Conservation (phyloP, 2,888 invertebrate species). For the Spodoptera littoralis region DNA sequence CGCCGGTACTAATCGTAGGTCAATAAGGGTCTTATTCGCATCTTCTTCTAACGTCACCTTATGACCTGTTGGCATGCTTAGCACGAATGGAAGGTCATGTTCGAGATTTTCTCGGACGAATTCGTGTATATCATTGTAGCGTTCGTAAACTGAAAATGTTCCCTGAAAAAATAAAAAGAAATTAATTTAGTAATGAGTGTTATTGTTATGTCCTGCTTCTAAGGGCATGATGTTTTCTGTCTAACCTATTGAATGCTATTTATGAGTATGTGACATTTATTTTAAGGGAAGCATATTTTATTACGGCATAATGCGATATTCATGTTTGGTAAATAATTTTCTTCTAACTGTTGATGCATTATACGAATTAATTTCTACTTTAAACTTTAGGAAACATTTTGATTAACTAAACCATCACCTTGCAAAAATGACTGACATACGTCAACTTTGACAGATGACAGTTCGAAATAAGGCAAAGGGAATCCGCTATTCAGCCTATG, state of each 20-base stretch:
- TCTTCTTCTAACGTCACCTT: slow-evolving; percentile 90
- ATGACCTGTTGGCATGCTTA: slow-evolving; percentile 91
- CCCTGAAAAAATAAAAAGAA: slow-evolving; percentile 89
- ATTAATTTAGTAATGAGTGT: no score
- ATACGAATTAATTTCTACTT: no score
- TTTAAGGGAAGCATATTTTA: no score
- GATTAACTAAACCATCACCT: neutral
- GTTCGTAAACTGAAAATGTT: slow-evolving; percentile 96
- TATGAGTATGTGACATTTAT: no score
- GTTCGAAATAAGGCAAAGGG: neutral
- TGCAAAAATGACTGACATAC: neutral
- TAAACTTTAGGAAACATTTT: no score
- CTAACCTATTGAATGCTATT: no score
- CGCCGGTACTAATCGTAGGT: slow-evolving; percentile 94
- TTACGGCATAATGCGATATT: no score
- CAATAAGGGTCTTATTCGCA: slow-evolving; percentile 92
- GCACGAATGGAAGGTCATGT: slow-evolving; percentile 91
- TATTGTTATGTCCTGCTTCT: no score
- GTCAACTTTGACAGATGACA: no score
- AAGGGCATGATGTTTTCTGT: no score
- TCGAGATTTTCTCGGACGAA: slow-evolving; percentile 94
- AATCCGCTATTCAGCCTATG: neutral
- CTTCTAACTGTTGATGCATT: no score
- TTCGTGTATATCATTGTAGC: slow-evolving; percentile 91
- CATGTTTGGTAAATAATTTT: no score